Percentiles rank a stretch among this genome's conserved stretches.
Conservation (phyloP, 2,888 invertebrate genomes). For the Helleia helle region DNA sequence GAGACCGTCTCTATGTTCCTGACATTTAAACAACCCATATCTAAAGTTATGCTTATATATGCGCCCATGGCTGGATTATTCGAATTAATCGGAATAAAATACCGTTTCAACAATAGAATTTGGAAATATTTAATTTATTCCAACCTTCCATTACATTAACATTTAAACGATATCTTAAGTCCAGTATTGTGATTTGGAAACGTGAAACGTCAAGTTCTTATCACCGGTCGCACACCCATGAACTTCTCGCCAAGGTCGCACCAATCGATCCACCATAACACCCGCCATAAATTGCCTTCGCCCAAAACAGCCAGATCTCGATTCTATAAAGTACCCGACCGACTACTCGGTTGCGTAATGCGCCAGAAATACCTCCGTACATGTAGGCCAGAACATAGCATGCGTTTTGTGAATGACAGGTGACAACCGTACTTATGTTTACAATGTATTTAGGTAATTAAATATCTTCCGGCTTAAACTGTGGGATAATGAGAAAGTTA, state of each 20-base stretch:
- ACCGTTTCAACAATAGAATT: too few relatives aligned
- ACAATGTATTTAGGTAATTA: slow-evolving; percentile 7
- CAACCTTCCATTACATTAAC: too few relatives aligned
- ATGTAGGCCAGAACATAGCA: slow-evolving; percentile 21
- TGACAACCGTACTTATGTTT: slow-evolving; percentile 13
- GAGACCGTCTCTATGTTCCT: too few relatives aligned
- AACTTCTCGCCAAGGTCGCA: slow-evolving; percentile 67
- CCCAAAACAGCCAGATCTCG: slow-evolving; percentile 21
- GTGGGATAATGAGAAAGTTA: slow-evolving; percentile 33
- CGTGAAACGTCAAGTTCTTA: too few relatives aligned
- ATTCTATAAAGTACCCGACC: slow-evolving; percentile 49
- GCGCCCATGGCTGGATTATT: too few relatives aligned
- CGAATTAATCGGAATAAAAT: too few relatives aligned
- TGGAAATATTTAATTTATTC: too few relatives aligned
- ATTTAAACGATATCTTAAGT: too few relatives aligned
- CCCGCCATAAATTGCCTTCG: slow-evolving; percentile 44
- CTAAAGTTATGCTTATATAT: too few relatives aligned
- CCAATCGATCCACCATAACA: slow-evolving; percentile 47
- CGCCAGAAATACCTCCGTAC: slow-evolving; percentile 39
- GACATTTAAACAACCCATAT: too few relatives aligned
- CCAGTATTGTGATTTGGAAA: too few relatives aligned
- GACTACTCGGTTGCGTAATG: slow-evolving; percentile 52
- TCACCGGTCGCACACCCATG: slow-evolving; percentile 44
- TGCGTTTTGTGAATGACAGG: slow-evolving; percentile 14
- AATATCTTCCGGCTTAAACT: slow-evolving; percentile 26